phyloP scores from a whole-genome alignment of 2,113 vertebrate species.

The Raja brachyura region DNA sequence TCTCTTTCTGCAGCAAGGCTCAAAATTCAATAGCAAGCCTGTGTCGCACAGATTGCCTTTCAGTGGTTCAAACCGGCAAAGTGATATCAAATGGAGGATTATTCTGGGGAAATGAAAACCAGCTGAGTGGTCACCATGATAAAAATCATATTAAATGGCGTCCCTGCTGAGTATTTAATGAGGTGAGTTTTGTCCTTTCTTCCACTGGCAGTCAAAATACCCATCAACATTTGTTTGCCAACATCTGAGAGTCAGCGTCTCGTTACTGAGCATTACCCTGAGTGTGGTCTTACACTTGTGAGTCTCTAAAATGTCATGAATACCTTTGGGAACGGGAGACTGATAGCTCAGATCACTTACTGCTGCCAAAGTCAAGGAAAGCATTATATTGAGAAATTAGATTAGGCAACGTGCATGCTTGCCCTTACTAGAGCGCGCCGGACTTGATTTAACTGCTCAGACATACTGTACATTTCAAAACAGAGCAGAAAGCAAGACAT shows the following conservation, averaged over 20 bases:
- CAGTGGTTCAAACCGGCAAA: constrained; percentile 45
- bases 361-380: constrained; percentile 28
- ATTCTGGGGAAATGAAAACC: constrained; percentile 39
- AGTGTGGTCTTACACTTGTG: constrained; percentile 29
- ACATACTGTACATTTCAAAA: constrained; percentile 8
- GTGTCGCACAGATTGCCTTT: constrained; percentile 46
- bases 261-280: constrained; percentile 25
- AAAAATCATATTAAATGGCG: constrained; percentile 41
- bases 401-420: neutral
- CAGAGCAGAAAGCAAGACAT: neutral
- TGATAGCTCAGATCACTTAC: constrained; percentile 19
- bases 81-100: constrained; percentile 42
- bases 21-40: constrained; percentile 49
- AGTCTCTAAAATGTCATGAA: constrained; percentile 30
- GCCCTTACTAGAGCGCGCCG: neutral
- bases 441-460: neutral
- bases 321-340: constrained; percentile 17
- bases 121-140: constrained; percentile 44
- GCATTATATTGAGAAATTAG: constrained; percentile 9
- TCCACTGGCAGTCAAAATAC: constrained; percentile 25
- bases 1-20: constrained; percentile 47
- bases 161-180: constrained; percentile 41
- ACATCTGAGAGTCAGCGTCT: neutral
- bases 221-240: constrained; percentile 32
- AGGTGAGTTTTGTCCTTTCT: constrained; percentile 43